Evolutionary conservation across 2,797 vertebrate species (phyloP).

Genomic region (Microcaecilia unicolor): DNA sequence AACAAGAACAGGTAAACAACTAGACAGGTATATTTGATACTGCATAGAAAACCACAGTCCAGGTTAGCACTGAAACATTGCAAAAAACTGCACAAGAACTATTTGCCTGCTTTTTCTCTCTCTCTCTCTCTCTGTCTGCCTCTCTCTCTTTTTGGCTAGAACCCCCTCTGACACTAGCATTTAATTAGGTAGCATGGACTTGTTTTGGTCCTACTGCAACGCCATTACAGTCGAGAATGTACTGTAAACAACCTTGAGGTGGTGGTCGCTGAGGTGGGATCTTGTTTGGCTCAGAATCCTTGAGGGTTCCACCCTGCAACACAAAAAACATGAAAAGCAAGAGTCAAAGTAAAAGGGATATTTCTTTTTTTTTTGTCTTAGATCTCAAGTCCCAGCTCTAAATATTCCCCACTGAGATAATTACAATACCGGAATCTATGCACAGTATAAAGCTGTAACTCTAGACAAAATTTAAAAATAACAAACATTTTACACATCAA

Average conservation of each 20-base stretch:
- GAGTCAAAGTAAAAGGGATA: too few species aligned
- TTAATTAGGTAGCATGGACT: slow-evolving; percentile 67
- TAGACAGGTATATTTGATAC: slow-evolving; percentile 82
- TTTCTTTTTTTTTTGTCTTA: too few species aligned
- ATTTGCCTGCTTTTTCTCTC: slow-evolving; percentile 19
- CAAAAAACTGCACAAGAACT: slow-evolving; percentile 37
- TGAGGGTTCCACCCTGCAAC: slow-evolving; percentile 71
- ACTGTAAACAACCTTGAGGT: slow-evolving; percentile 96
- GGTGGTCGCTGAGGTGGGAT: slow-evolving; percentile 79
- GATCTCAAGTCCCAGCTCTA: not conserved
- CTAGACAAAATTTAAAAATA: too few species aligned
- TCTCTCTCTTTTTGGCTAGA: slow-evolving; percentile 44
- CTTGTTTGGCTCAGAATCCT: slow-evolving; percentile 85
- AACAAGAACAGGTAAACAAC: slow-evolving; percentile 69
- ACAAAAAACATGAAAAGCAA: slow-evolving; percentile 39
- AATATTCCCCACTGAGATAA: not conserved
- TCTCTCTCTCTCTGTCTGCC: slow-evolving; percentile 6
- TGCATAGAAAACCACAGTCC: slow-evolving; percentile 91
- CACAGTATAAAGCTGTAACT: too few species aligned
- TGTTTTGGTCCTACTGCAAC: slow-evolving; percentile 84
- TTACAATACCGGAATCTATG: not conserved
- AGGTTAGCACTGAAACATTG: slow-evolving; percentile 67
- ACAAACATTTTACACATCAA: too few species aligned
- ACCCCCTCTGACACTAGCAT: slow-evolving; percentile 39
- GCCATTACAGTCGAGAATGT: slow-evolving; percentile 85